These are phyloP conservation scores for Cabera pusaria DNA, from an alignment of 2,888 invertebrate species.

Conservation along the genomic window DNA sequence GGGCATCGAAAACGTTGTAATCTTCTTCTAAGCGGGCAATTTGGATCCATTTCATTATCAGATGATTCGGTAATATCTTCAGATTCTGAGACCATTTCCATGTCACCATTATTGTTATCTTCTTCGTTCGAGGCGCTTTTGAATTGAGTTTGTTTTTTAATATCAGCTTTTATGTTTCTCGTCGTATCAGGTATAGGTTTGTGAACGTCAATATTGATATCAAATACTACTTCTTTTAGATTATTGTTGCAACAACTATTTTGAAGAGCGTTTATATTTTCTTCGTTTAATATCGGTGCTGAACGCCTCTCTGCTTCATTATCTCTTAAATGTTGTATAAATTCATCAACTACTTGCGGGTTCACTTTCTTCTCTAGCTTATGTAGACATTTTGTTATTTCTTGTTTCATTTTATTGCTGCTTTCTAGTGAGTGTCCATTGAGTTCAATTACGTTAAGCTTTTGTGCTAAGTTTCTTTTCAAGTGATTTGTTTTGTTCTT, in stretches of 20 bases:
- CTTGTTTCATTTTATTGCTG: constrained; percentile 47
- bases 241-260: not conserved
- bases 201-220: not conserved
- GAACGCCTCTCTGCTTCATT: constrained; percentile 40
- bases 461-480: constrained; percentile 45
- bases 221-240: not conserved
- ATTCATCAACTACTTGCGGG: constrained; percentile 36
- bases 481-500: constrained; percentile 34
- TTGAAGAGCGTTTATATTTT: not conserved
- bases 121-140: too few species aligned
- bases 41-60: too few species aligned
- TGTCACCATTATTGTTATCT: too few species aligned
- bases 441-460: constrained; percentile 49
- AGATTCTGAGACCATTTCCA: too few species aligned
- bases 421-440: constrained; percentile 39
- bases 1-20: not conserved
- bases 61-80: too few species aligned
- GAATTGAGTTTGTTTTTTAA: too few species aligned
- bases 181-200: too few species aligned
- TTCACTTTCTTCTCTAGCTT: constrained; percentile 40
- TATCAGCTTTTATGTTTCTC: too few species aligned
- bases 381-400: constrained; percentile 42
- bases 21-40: too few species aligned
- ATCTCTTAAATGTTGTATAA: constrained; percentile 44
- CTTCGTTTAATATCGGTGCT: constrained; percentile 6